Percentiles rank a stretch among this genome's conserved stretches.
These are phyloP conservation scores for Pseudochirops corinnae DNA, from an alignment of 2,797 vertebrate species.

Conservation along the genomic window DNA sequence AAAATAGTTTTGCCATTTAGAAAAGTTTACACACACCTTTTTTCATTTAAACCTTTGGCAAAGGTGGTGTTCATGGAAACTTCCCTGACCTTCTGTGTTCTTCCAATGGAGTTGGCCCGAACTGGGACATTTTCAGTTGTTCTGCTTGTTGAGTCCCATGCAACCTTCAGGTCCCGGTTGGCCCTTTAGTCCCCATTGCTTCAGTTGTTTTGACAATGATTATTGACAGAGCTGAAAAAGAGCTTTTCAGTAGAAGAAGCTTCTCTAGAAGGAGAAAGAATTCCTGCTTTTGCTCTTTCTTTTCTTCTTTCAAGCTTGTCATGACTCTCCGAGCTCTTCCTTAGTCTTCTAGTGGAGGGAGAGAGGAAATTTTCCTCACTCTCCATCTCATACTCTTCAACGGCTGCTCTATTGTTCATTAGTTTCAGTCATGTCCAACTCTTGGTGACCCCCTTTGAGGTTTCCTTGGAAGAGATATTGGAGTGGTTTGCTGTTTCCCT, in stretches of 20 bases:
- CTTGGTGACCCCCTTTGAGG: background rate
- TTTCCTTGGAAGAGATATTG: background rate
- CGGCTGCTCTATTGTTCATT: background rate
- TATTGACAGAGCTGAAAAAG: background rate
- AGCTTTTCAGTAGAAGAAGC: background rate
- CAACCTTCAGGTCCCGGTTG: background rate
- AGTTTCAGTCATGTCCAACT: background rate
- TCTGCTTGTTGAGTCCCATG: background rate
- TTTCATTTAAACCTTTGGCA: background rate
- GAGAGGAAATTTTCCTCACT: background rate
- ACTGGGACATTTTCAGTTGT: background rate
- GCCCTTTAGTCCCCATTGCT: background rate
- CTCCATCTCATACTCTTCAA: background rate
- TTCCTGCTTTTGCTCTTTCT: background rate
- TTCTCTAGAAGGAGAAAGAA: background rate
- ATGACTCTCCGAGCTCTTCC: background rate
- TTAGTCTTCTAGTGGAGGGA: background rate
- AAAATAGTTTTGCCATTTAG: background rate
- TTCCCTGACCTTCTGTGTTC: background rate
- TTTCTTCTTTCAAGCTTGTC: background rate
- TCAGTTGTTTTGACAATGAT: background rate
- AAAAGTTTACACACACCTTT: background rate
- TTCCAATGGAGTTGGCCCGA: background rate
- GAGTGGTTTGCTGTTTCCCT: background rate
- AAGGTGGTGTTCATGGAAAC: background rate